phyloP scores from a whole-genome alignment of 2,797 vertebrate species.

The Antrozous pallidus region DNA sequence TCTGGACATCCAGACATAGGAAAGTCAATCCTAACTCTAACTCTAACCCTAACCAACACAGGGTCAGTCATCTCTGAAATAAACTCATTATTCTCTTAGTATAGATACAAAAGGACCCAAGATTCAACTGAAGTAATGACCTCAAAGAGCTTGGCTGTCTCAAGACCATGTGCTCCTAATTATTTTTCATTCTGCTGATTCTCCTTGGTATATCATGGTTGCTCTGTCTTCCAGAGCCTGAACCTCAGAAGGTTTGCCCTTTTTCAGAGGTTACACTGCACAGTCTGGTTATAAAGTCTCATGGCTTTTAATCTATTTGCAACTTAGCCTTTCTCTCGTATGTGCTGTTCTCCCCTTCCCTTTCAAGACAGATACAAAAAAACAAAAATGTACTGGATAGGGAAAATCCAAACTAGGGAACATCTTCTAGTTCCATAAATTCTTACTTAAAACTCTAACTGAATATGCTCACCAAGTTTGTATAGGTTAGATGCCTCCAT shows the following conservation, averaged over 20 bases:
- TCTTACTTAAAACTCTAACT: neutral
- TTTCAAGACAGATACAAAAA: neutral
- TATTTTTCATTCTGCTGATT: neutral
- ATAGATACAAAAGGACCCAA: neutral
- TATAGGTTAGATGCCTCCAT: neutral
- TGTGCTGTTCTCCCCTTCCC: accelerated
- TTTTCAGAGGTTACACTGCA: neutral
- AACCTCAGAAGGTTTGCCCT: neutral
- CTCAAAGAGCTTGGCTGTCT: neutral
- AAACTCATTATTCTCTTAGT: neutral
- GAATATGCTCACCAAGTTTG: neutral
- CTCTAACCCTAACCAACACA: no score
- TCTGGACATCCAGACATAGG: no score
- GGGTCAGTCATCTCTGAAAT: neutral
- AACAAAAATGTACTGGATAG: neutral
- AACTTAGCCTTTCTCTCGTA: neutral
- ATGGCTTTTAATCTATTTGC: neutral
- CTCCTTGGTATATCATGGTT: neutral
- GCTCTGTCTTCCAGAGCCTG: neutral
- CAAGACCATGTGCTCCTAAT: neutral
- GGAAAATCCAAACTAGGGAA: neutral
- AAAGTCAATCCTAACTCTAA: no score
- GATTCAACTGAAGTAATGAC: neutral
- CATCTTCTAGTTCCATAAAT: neutral
- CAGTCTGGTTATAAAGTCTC: neutral